Evolutionary conservation across 2,113 vertebrate species (phyloP).

Genomic region (Hassar affinis): DNA sequence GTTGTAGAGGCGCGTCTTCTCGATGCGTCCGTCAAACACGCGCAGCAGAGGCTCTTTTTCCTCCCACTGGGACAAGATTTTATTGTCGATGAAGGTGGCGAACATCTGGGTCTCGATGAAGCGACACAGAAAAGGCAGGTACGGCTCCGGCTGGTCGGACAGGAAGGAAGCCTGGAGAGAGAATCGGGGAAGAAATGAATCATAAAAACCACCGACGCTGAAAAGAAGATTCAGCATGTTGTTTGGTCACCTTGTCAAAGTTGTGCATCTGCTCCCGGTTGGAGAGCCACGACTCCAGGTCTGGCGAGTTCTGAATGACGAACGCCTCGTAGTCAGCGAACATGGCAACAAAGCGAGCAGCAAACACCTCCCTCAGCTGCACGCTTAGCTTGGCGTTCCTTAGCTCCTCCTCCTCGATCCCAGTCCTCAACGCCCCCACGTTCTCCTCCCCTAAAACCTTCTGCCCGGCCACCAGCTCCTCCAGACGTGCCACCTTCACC

Average conservation of each 20-base stretch:
- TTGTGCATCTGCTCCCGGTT: conserved; percentile 99
- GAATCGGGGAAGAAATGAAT: not conserved
- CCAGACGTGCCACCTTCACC: conserved; percentile 80
- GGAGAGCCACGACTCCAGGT: conserved; percentile 98
- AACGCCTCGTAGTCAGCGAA: conserved; percentile 98
- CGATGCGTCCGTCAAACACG: conserved; percentile 91
- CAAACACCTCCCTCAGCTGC: conserved; percentile 93
- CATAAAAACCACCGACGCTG: too few species aligned
- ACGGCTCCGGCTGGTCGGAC: conserved; percentile 96
- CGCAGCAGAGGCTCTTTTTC: conserved; percentile 91
- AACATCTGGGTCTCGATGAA: conserved; percentile 99
- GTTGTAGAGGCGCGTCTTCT: conserved; percentile 91
- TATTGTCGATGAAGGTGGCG: conserved; percentile 95
- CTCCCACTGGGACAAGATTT: conserved; percentile 98
- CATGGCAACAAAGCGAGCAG: conserved; percentile 97
- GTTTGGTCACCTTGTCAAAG: conserved; percentile 89
- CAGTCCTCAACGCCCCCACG: conserved; percentile 47
- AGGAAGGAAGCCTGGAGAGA: conserved; percentile 89
- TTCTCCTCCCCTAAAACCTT: conserved; percentile 61
- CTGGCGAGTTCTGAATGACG: conserved; percentile 95
- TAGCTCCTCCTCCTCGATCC: conserved; percentile 88
- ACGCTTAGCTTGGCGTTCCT: conserved; percentile 91
- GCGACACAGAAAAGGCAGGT: conserved; percentile 94
- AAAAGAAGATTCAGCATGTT: too few species aligned
- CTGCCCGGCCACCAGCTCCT: conserved; percentile 61